Evolutionary conservation across 2,888 invertebrate genomes (phyloP).

Genomic region (Thysanoteuthis rhombus): DNA sequence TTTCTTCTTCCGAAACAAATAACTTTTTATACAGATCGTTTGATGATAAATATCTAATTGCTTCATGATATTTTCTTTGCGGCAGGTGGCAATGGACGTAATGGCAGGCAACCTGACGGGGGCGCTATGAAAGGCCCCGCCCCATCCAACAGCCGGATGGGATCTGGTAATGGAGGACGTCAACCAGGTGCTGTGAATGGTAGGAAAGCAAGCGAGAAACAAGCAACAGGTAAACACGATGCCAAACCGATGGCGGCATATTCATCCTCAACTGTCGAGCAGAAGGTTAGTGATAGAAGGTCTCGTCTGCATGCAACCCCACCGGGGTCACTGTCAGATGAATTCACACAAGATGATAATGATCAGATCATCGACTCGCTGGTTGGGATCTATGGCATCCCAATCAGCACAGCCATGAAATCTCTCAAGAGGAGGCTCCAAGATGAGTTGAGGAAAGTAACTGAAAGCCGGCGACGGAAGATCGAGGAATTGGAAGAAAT

Average conservation of each 20-base stretch:
- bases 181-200: not conserved
- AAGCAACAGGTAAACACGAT: not conserved
- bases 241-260: not conserved
- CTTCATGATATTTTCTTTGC: not conserved
- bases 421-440: conserved; percentile 67
- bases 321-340: not conserved
- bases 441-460: conserved; percentile 69
- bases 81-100: conserved; percentile 1
- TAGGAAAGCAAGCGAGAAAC: not conserved
- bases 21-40: no score
- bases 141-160: not conserved
- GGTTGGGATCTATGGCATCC: conserved; percentile 62
- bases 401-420: conserved; percentile 65
- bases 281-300: conserved; percentile 17
- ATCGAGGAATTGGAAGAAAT: conserved; percentile 69
- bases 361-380: conserved; percentile 60
- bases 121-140: not conserved
- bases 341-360: conserved; percentile 48
- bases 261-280: not conserved
- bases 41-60: not conserved
- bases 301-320: conserved; percentile 12
- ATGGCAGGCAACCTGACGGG: conserved; percentile 19
- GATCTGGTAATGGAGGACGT: not conserved
- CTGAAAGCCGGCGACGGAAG: conserved; percentile 65
- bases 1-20: not conserved